Conservation (phyloP, 2,113 vertebrate species). For the Lophura nycthemera region DNA sequence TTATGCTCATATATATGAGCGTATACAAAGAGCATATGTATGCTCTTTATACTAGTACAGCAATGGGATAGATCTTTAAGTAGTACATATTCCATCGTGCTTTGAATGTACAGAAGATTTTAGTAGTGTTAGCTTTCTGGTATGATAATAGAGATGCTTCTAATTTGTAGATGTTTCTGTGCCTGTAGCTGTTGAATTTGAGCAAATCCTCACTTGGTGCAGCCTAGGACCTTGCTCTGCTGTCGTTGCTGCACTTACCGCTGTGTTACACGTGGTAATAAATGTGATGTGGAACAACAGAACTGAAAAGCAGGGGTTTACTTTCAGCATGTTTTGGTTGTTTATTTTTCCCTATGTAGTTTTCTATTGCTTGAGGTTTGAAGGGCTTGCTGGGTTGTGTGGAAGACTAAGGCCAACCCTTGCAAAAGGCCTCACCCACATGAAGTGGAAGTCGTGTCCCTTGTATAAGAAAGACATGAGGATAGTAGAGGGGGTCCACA, state of each 20-base stretch:
- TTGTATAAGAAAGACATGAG: too few species aligned
- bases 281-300: fast-evolving
- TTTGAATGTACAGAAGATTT: not conserved
- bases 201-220: too few species aligned
- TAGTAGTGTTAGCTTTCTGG: not conserved
- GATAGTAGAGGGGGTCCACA: too few species aligned
- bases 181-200: too few species aligned
- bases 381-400: not conserved
- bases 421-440: not conserved
- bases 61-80: not conserved
- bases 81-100: fast-evolving
- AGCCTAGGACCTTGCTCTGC: not conserved
- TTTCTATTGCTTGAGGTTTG: not conserved
- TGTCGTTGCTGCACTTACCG: too few species aligned
- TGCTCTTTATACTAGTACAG: not conserved
- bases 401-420: not conserved
- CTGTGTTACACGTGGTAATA: fast-evolving
- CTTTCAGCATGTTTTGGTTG: too few species aligned
- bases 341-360: not conserved
- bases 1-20: not conserved
- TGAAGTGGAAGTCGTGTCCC: not conserved
- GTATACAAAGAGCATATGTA: not conserved
- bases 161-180: too few species aligned
- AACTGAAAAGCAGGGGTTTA: not conserved
- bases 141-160: not conserved